These are phyloP conservation scores for Chloromyia formosa DNA, from an alignment of 2,888 invertebrate genomes.

Conservation along the genomic window DNA sequence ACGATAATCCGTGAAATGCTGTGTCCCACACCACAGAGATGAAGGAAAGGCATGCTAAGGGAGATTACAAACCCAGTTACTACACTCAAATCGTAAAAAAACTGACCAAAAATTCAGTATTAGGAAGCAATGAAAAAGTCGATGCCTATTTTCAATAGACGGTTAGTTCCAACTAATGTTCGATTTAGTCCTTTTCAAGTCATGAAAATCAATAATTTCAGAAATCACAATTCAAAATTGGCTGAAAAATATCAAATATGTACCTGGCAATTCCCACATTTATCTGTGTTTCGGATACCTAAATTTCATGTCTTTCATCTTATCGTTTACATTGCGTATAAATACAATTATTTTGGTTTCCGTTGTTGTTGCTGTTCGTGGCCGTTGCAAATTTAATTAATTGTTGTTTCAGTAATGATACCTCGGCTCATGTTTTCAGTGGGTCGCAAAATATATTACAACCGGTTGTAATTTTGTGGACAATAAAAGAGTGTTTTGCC, in stretches of 20 bases:
- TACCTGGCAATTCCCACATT: background rate
- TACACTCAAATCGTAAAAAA: no score
- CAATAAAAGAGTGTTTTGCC: background rate
- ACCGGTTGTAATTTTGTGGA: background rate
- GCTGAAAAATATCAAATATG: background rate
- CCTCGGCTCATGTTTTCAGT: conserved; percentile 6
- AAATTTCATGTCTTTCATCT: background rate
- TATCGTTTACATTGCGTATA: background rate
- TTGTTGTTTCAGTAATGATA: conserved; percentile 29
- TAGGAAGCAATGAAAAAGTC: no score
- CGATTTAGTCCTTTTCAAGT: no score
- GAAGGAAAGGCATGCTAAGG: no score
- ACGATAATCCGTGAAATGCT: no score
- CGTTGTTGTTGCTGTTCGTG: background rate
- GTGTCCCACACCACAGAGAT: no score
- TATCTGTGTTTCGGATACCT: background rate
- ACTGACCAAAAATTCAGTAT: no score
- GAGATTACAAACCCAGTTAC: no score
- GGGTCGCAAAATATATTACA: background rate
- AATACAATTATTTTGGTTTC: background rate
- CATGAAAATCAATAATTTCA: background rate
- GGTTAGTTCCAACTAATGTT: no score
- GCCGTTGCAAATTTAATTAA: conserved; percentile 4
- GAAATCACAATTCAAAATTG: background rate
- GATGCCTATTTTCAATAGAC: no score